Percentiles rank a stretch among this genome's conserved stretches.
Evolutionary conservation across 2,113 vertebrate species (phyloP).

Genomic region (Heptranchias perlo): DNA sequence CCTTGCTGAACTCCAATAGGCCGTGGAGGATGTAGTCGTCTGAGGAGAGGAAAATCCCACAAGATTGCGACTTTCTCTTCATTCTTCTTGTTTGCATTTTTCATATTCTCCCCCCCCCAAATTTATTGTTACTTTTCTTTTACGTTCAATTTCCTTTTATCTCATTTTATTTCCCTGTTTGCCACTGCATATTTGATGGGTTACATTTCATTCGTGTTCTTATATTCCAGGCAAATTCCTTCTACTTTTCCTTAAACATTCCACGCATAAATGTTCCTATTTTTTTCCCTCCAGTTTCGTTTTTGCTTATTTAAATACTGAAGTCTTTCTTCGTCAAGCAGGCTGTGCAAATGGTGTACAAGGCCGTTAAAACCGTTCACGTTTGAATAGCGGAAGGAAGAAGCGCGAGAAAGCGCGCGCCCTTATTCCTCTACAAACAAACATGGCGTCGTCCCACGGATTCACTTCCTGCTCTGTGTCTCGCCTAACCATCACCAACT

Average conservation of each 20-base stretch:
- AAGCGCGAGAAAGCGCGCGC: not conserved
- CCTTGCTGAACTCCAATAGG: not conserved
- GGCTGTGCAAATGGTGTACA: too few relatives aligned
- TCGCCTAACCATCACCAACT: not conserved
- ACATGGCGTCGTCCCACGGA: not conserved
- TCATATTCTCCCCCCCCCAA: not conserved
- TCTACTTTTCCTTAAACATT: not conserved
- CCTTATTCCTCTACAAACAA: too few relatives aligned
- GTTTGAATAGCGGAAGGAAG: not conserved
- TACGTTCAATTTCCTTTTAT: not conserved
- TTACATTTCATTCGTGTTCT: not conserved
- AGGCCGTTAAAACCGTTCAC: not conserved
- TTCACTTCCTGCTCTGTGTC: too few relatives aligned
- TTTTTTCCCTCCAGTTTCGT: not conserved
- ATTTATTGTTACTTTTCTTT: not conserved
- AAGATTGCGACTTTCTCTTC: not conserved
- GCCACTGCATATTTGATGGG: not conserved
- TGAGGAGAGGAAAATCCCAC: too few relatives aligned
- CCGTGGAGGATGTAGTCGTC: not conserved
- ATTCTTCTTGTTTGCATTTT: not conserved
- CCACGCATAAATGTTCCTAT: not conserved
- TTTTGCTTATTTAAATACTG: not conserved
- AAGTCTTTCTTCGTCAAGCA: not conserved
- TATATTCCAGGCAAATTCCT: not conserved
- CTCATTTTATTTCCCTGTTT: not conserved